These are phyloP conservation scores for Callinectes sapidus DNA, from an alignment of 2,888 invertebrate genomes.

Conservation along the genomic window DNA sequence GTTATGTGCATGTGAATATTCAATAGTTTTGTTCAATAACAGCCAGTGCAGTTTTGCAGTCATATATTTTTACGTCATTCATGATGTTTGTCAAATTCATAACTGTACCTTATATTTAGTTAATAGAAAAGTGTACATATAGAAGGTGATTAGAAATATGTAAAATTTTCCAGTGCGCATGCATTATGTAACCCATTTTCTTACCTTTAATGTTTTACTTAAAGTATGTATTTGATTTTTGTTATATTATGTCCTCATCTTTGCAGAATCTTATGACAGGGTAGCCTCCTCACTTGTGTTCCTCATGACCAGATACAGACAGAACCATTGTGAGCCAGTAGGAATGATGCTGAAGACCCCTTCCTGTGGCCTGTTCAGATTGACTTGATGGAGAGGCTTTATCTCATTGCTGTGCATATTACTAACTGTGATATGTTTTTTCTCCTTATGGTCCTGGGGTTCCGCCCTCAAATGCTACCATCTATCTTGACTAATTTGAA, in stretches of 20 bases:
- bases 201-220: neutral
- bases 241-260: neutral
- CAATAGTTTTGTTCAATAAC: slow-evolving; percentile 10
- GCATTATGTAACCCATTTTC: neutral
- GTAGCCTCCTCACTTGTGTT: neutral
- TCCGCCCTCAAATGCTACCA: too few relatives aligned
- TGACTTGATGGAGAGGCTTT: neutral
- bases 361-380: neutral
- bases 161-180: neutral
- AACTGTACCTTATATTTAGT: neutral
- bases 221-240: neutral
- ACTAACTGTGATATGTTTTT: neutral
- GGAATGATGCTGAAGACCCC: neutral
- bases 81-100: slow-evolving; percentile 4
- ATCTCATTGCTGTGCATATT: neutral
- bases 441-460: too few relatives aligned
- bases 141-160: slow-evolving; percentile 14
- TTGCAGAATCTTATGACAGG: neutral
- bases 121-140: neutral
- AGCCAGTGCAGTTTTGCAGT: slow-evolving; percentile 12
- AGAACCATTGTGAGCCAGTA: neutral
- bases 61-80: slow-evolving; percentile 16
- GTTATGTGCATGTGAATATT: slow-evolving; percentile 6
- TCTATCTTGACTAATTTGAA: too few relatives aligned
- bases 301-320: neutral